Percentiles rank a stretch among this genome's conserved stretches.
Conservation (phyloP, 2,113 vertebrate species). For the Perca fluviatilis region DNA sequence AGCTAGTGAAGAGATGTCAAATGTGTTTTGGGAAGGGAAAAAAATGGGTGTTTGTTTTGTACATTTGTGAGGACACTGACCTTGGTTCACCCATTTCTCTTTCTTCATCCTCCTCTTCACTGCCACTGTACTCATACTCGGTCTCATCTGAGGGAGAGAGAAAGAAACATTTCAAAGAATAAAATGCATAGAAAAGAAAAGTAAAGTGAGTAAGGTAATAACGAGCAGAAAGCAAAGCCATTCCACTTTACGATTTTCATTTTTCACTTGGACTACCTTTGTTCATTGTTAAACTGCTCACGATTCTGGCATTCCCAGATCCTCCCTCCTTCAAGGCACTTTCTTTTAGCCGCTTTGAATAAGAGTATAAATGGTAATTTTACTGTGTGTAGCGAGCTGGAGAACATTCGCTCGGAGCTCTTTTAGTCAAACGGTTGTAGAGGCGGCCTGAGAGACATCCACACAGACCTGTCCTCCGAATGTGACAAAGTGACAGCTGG, state of each 20-base stretch:
- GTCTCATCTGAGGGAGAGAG: constrained; percentile 90
- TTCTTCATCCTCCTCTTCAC: constrained; percentile 98
- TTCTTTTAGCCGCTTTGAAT: constrained; percentile 51
- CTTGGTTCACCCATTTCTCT: constrained; percentile 94
- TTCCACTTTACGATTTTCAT: constrained; percentile 20
- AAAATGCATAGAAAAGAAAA: constrained; percentile 1
- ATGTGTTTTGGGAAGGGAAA: background rate
- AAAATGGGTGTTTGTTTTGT: background rate
- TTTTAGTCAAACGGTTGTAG: constrained; percentile 32
- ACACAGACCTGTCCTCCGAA: background rate
- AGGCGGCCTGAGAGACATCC: constrained; percentile 16
- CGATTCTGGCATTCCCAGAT: constrained; percentile 43
- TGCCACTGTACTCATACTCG: constrained; percentile 98
- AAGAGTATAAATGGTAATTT: constrained; percentile 58
- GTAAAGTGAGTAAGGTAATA: constrained; percentile 7
- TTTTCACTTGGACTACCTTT: constrained; percentile 45
- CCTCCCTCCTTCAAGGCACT: constrained; percentile 35
- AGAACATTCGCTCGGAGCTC: constrained; percentile 55
- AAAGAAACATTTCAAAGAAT: background rate
- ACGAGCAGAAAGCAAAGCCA: constrained; percentile 35
- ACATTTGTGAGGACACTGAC: constrained; percentile 74
- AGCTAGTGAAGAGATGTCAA: background rate
- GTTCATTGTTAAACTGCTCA: constrained; percentile 43
- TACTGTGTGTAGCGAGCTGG: constrained; percentile 57
- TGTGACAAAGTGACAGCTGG: constrained; percentile 54